phyloP scores from a whole-genome alignment of 2,797 vertebrate genomes.

The Schizopygopsis pylzovi region DNA sequence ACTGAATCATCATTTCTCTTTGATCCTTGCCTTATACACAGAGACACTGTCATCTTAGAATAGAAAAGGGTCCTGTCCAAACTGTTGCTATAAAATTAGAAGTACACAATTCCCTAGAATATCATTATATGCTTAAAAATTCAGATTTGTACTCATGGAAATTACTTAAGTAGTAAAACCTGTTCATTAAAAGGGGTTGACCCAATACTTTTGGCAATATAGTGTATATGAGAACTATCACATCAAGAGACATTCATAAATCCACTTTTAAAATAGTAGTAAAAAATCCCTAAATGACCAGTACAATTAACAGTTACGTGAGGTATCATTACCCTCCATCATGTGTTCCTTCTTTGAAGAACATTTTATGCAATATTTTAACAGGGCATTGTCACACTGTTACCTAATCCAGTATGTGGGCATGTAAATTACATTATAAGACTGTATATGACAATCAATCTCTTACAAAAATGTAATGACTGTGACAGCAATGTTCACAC shows the following conservation, averaged over 20 bases:
- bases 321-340: not conserved
- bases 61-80: too few relatives aligned
- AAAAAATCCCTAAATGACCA: not conserved
- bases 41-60: too few relatives aligned
- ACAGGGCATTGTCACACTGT: not conserved
- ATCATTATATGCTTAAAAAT: too few relatives aligned
- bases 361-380: not conserved
- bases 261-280: not conserved
- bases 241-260: not conserved
- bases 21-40: too few relatives aligned
- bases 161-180: too few relatives aligned
- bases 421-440: not conserved
- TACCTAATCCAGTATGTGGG: slow-evolving; percentile 4
- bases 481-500: not conserved
- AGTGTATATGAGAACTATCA: not conserved
- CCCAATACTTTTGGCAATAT: too few relatives aligned
- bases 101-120: too few relatives aligned
- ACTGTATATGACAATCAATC: not conserved
- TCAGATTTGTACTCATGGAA: too few relatives aligned
- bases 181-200: too few relatives aligned
- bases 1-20: too few relatives aligned
- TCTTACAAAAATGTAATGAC: not conserved
- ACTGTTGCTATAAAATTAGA: too few relatives aligned
- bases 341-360: not conserved
- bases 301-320: not conserved